These are phyloP conservation scores for Catharus minimus DNA, from an alignment of 2,113 vertebrate genomes.

Conservation along the genomic window DNA sequence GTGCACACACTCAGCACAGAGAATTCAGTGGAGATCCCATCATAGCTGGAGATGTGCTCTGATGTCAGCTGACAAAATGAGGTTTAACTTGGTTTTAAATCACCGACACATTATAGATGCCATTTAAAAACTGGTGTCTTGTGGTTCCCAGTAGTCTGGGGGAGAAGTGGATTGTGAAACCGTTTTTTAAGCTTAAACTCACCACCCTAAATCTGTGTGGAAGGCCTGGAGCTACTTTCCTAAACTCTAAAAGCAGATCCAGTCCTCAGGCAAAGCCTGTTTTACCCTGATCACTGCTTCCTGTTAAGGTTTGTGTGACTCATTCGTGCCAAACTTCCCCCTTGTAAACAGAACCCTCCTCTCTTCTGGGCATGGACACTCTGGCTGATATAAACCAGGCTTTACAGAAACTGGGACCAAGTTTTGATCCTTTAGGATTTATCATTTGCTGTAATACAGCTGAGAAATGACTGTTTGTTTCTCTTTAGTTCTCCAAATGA, in stretches of 20 bases:
- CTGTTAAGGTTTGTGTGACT: neutral
- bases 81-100: neutral
- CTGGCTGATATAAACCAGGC: neutral
- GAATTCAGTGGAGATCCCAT: neutral
- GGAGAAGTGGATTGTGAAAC: neutral
- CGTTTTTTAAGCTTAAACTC: neutral
- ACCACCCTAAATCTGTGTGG: neutral
- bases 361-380: neutral
- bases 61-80: neutral
- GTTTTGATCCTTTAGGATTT: neutral
- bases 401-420: neutral
- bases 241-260: neutral
- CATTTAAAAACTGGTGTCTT: neutral
- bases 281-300: neutral
- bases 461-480: conserved; percentile 29
- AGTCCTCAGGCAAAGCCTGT: neutral
- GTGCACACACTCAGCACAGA: neutral
- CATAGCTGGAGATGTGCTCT: neutral
- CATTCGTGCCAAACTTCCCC: neutral
- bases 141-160: neutral
- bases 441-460: neutral
- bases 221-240: neutral
- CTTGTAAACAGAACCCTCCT: neutral
- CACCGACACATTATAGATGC: accelerated
- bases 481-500: conserved; percentile 89